Evolutionary conservation across 2,113 vertebrate species (phyloP).

Genomic region (Eclectus roratus): DNA sequence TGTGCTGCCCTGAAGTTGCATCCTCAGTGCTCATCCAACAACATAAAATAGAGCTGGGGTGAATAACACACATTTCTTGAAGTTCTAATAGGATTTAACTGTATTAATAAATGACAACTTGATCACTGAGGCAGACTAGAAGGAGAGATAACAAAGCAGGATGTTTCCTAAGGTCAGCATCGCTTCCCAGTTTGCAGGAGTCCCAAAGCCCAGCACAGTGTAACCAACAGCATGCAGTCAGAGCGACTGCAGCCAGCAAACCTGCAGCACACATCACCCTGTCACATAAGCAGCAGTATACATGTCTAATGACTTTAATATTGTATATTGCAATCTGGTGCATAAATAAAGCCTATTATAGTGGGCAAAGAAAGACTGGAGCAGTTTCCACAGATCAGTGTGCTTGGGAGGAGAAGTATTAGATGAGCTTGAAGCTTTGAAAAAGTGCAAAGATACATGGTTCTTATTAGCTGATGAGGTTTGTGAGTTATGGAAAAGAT

Average conservation of each 20-base stretch:
- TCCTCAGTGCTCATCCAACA: not conserved
- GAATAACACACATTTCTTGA: not conserved
- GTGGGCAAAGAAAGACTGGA: not conserved
- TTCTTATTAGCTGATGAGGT: not conserved
- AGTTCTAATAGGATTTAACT: not conserved
- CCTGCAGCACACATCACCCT: not conserved
- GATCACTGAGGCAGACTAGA: not conserved
- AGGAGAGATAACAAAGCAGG: not conserved
- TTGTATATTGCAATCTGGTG: not conserved
- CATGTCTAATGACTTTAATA: slow-evolving; percentile 30
- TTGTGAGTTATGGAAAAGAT: not conserved
- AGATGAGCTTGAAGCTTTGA: not conserved
- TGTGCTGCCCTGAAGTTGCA: not conserved
- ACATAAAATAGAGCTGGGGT: not conserved
- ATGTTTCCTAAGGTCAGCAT: not conserved
- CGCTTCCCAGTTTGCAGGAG: not conserved
- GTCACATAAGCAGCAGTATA: not conserved
- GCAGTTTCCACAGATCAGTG: not conserved
- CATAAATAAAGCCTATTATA: not conserved
- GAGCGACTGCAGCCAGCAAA: not conserved
- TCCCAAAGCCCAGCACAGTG: not conserved
- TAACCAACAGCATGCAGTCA: not conserved
- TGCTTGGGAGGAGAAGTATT: not conserved
- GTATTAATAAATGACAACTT: not conserved
- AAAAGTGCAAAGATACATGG: not conserved